Evolutionary conservation across 2,888 invertebrate genomes (phyloP).

Genomic region (Nemoura dubitans): DNA sequence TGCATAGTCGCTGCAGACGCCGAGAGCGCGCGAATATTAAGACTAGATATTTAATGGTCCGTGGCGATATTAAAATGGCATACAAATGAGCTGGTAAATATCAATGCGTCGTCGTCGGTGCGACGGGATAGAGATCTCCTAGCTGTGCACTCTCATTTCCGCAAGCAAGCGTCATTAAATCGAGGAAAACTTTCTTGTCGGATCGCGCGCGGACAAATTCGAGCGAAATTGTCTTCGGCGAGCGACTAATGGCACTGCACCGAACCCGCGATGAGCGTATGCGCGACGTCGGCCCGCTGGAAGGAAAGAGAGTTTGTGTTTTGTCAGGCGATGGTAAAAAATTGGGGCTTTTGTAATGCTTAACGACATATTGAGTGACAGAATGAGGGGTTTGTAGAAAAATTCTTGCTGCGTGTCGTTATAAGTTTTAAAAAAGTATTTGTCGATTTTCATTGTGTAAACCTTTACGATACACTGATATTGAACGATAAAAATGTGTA

Average conservation of each 20-base stretch:
- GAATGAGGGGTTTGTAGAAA: not conserved
- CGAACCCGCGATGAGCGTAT: not conserved
- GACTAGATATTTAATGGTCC: slow-evolving; percentile 42
- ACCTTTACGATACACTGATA: no score
- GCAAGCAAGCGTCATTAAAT: not conserved
- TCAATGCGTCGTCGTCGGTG: slow-evolving; percentile 13
- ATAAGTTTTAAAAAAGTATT: no score
- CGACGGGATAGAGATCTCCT: no score
- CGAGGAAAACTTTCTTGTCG: not conserved
- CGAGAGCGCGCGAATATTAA: slow-evolving; percentile 29
- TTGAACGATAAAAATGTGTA: no score
- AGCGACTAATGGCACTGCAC: not conserved
- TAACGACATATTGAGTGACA: not conserved
- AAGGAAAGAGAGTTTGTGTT: no score
- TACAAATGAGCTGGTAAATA: slow-evolving; percentile 39
- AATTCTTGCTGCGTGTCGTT: no score
- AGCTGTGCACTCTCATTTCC: not conserved
- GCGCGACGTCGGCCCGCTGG: not conserved
- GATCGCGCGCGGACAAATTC: not conserved
- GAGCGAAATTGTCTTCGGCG: not conserved
- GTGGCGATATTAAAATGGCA: slow-evolving; percentile 44
- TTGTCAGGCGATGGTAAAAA: no score
- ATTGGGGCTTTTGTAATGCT: no score
- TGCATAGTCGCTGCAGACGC: not conserved
- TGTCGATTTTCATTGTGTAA: no score